Evolutionary conservation across 2,113 vertebrate genomes (phyloP), one percentile per base, ranked within the genome.

Genomic region (Crotalus horridus): DNA sequence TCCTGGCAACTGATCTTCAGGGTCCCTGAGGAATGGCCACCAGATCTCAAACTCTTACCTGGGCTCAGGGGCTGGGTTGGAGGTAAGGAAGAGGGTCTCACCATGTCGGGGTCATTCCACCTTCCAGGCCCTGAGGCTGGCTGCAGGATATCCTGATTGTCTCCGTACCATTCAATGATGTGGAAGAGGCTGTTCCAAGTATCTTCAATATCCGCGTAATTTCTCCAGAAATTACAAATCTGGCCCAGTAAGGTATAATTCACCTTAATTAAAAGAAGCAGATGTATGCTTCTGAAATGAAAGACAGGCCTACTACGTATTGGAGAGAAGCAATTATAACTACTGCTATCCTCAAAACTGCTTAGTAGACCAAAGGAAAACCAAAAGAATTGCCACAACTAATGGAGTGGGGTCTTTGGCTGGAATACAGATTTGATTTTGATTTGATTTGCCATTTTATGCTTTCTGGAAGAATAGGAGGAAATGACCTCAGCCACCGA

Each of bases 101-200:
- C 95, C 95, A 89, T 96, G 48, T 96, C 96, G 3, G 95, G 96
- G 48, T 95, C 95, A 17, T 96, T 96, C 94, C 95, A 96, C 23
- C 87, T 91, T 74, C 94, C 96, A 0, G 96, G 95, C 23, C 95
- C 95, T 13, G 96, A 94, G 21, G 58, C 94, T 0, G 94, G 92
- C n/a, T 95, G 94, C 39, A 95, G 58, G 0, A 20, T 21, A 33
- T 95, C 89, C 85, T 96, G 94, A 39, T 96, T 85, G 3, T 89
- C 48, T 56, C 95, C 96, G 33, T 58, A 96, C 95, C 95, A 96
- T 88, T 95, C 61, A 10, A 95, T 94, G 54, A 96, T 95, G 51
- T 4, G 15, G 54, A 93, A 74, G 81, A 96, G 94, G 56, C 90
- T 94, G 48, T 58, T 88, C 96, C 96, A 96, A 0, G 95, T 95